Evolutionary conservation across 2,797 vertebrate genomes (phyloP), one percentile per base, ranked within the genome.

Genomic region (Macropodus opercularis): DNA sequence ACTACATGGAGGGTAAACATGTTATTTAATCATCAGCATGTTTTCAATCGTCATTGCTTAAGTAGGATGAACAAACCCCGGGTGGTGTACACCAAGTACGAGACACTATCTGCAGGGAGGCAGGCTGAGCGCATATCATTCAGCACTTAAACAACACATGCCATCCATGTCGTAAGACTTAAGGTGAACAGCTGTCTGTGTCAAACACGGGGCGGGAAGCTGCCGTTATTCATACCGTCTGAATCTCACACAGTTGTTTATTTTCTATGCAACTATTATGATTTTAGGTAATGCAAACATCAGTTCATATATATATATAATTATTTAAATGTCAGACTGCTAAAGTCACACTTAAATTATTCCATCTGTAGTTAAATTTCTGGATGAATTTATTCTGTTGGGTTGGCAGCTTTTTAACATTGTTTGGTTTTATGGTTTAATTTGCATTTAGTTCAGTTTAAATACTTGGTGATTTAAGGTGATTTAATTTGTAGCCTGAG

Each of bases 11-110:
- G 81, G 82, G 87, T 86, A 90, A 91, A 90, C 88, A 90, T 84
- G 87, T 90, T 90, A 89, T 91, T 88, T 84, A 89, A 90, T 89
- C 81, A 87, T 83, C 80, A 70, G 69, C 78, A 60, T 75, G 79
- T 85, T 87, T 84, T 81, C 81, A 82, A 54, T 83, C 61, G 73
- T 74, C 62, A 78, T 75, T 74, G 80, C 84, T 86, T 83, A 81
- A 81, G 72, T 81, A 63, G 88, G 78, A 53, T 77, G 82, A 75
- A 76, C 78, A 84, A 81, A 85, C 67, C 79, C 72, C 83, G 80
- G 77, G 81, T 83, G 71, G 78, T 77, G 82, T 48, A 80, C 81
- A 84, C 73, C 66, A 72, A 82, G 73, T 82, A 82, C 64, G 43
- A 64, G 70, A 79, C 69, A 57, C 48, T 75, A 56, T 69, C 47